These are phyloP conservation scores for Microctonus aethiopoides DNA, from an alignment of 2,888 invertebrate species.

Conservation along the genomic window DNA sequence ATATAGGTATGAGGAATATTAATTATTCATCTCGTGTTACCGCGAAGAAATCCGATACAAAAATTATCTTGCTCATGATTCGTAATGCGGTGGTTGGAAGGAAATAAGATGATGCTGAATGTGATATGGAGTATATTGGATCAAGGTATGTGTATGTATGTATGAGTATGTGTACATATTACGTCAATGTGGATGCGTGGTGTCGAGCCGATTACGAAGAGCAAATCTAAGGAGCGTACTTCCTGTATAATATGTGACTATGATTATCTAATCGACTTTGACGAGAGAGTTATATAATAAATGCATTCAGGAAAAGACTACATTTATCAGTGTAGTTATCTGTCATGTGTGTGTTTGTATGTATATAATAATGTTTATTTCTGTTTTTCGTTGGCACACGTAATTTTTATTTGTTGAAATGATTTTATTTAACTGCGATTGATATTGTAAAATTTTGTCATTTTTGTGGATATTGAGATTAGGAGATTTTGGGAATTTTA, in stretches of 20 bases:
- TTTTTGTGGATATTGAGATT: too few relatives aligned
- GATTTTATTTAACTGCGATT: neutral
- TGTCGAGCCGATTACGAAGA: constrained; percentile 41
- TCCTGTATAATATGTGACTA: constrained; percentile 45
- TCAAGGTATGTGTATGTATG: constrained; percentile 3
- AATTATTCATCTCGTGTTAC: constrained; percentile 33
- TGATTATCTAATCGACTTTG: constrained; percentile 47
- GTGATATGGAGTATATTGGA: neutral
- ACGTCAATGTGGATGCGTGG: constrained; percentile 16
- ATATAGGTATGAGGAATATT: neutral
- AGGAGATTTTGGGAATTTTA: too few relatives aligned
- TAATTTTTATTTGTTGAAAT: neutral
- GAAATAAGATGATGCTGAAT: neutral
- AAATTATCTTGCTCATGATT: constrained; percentile 15
- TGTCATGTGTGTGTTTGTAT: neutral
- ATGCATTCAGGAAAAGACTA: neutral
- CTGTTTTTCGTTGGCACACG: neutral
- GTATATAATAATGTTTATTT: neutral
- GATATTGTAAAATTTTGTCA: neutral
- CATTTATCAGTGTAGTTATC: neutral
- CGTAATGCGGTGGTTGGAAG: neutral
- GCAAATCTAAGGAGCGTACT: constrained; percentile 37
- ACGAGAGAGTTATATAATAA: constrained; percentile 40
- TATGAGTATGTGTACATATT: constrained; percentile 14
- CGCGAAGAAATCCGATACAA: constrained; percentile 15